Base-by-base conservation (phyloP, 2,797 vertebrate genomes). In the Myripristis murdjan region DNA sequence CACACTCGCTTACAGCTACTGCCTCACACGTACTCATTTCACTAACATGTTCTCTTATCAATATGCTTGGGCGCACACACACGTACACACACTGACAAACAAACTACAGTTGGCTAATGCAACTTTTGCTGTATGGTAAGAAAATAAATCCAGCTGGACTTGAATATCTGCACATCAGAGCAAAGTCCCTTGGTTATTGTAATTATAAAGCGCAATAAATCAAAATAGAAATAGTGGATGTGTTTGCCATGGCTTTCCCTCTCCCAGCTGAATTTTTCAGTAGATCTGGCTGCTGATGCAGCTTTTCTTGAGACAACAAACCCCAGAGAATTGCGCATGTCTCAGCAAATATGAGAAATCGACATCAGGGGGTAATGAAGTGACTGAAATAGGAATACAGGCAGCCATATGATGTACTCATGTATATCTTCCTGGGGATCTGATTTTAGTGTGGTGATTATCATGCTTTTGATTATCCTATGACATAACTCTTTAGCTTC, bases 151-250 rank as follows among this genome's bases (percentile, higher is more conserved):
- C 84, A 75, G 86, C 77, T 76, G 69, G 82, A 73, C 71, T 82
- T 83, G 79, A 80, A 73, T 86, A 81, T 88, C 64, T 73, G 78
- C 86, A 90, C 77, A 81, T 89, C 81, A 67, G 80, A 84, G 77
- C 59, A 75, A 77, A 81, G 74, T 83, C 84, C 67, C 77, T 88
- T 76, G 84, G 83, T 89, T 91, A 78, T 82, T 89, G 72, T 91
- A 90, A 91, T 91, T 89, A 91, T 74, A 84, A 86, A 88, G 70
- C 75, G 87, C 83, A 89, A 90, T 89, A 91, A 89, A 91, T 92
- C 87, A 88, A 86, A 91, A 89, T 75, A 80, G 74, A 84, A 83
- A 84, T 53, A 52, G 23, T 47, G 70, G 53, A 83, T 64, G 66
- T 44, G 75, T 89, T 86, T 85, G 59, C 73, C 1, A n/a, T 69